Evolutionary conservation across 2,113 vertebrate species (phyloP).

Genomic region (Carassius carassius): DNA sequence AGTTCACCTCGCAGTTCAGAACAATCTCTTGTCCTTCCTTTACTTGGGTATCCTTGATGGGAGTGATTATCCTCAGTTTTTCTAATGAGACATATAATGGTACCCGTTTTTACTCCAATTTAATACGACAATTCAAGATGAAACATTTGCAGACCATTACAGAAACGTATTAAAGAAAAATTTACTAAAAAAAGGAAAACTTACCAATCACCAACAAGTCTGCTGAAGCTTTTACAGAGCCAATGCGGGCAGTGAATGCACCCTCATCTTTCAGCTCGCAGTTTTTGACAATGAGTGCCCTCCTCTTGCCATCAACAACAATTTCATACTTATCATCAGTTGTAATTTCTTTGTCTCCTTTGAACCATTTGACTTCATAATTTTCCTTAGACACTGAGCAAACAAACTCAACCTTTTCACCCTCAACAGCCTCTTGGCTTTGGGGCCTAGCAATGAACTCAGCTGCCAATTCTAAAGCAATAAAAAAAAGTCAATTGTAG

Average conservation of each 20-base stretch:
- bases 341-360: slow-evolving; percentile 79
- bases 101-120: not conserved
- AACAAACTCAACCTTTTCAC: slow-evolving; percentile 85
- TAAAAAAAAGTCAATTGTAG: not conserved
- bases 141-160: not conserved
- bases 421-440: slow-evolving; percentile 84
- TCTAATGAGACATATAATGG: slow-evolving; percentile 75
- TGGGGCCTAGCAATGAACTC: slow-evolving; percentile 86
- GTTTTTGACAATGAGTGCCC: slow-evolving; percentile 84
- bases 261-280: slow-evolving; percentile 86
- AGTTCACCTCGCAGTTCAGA: slow-evolving; percentile 95
- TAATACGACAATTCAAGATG: not conserved
- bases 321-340: slow-evolving; percentile 86
- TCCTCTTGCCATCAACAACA: slow-evolving; percentile 90
- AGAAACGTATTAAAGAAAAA: not conserved
- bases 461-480: slow-evolving; percentile 83
- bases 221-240: slow-evolving; percentile 84
- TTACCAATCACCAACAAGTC: slow-evolving; percentile 88
- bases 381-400: slow-evolving; percentile 91
- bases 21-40: slow-evolving; percentile 89
- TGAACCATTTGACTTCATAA: slow-evolving; percentile 89
- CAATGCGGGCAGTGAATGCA: slow-evolving; percentile 82
- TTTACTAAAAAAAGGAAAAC: slow-evolving; percentile 35
- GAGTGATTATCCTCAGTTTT: slow-evolving; percentile 91
- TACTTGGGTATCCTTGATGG: slow-evolving; percentile 86